These are phyloP conservation scores for Microdon myrmicae DNA, from an alignment of 2,888 invertebrate species.

Conservation along the genomic window DNA sequence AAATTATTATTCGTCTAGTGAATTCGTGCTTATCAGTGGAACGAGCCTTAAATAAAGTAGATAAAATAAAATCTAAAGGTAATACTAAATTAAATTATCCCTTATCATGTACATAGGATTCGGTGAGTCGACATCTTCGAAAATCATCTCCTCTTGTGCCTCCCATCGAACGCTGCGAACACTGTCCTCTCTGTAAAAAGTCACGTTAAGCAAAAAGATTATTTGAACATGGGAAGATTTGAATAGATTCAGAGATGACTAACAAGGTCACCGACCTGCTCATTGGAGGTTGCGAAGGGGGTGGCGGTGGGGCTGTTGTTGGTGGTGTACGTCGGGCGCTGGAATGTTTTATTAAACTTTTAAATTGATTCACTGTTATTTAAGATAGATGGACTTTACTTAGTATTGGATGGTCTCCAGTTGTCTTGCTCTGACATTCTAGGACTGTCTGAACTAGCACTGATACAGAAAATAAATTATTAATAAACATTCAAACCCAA, in stretches of 20 bases:
- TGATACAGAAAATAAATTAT: slow-evolving; percentile 15
- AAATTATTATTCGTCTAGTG: too few relatives aligned
- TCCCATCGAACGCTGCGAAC: slow-evolving; percentile 64
- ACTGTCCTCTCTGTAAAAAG: slow-evolving; percentile 56
- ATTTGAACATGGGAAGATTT: slow-evolving; percentile 29
- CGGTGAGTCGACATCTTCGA: slow-evolving; percentile 64
- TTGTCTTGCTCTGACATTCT: slow-evolving; percentile 52
- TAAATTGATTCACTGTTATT: too few relatives aligned
- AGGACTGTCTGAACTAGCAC: slow-evolving; percentile 50
- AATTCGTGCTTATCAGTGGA: too few relatives aligned
- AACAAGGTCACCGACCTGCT: slow-evolving; percentile 58
- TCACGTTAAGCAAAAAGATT: slow-evolving; percentile 42
- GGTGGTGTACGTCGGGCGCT: slow-evolving; percentile 64
- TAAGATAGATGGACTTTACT: neutral
- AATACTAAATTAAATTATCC: slow-evolving; percentile 40
- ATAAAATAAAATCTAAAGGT: slow-evolving; percentile 1
- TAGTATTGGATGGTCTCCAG: slow-evolving; percentile 53
- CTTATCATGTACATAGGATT: slow-evolving; percentile 57
- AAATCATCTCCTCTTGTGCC: slow-evolving; percentile 61
- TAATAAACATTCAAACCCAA: neutral
- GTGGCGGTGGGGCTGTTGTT: slow-evolving; percentile 62
- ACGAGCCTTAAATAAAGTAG: slow-evolving; percentile 1
- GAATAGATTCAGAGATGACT: slow-evolving; percentile 17
- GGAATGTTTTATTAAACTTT: too few relatives aligned
- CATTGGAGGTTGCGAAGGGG: slow-evolving; percentile 60